Evolutionary conservation across 1,140 invertebrate species (phyloP).

Genomic region (Goniozus legneri): DNA sequence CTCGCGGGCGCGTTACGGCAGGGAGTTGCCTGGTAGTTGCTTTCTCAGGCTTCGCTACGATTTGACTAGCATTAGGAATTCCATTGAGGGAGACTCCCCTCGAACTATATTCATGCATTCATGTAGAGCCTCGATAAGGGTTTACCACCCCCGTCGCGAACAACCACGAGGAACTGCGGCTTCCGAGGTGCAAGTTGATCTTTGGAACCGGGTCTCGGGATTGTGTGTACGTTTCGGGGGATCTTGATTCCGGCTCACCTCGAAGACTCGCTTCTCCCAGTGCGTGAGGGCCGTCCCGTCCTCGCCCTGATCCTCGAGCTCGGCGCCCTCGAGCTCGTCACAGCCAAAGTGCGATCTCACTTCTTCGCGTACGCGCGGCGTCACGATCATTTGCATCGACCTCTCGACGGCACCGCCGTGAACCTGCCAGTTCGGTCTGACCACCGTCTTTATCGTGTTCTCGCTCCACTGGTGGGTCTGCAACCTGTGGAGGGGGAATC

Average conservation of each 20-base stretch:
- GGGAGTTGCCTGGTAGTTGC: too few species aligned
- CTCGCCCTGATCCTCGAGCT: slow-evolving; percentile 96
- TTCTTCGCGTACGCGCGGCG: slow-evolving; percentile 82
- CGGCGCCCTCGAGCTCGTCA: slow-evolving; percentile 86
- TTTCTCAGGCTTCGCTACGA: too few species aligned
- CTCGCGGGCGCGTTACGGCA: too few species aligned
- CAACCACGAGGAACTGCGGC: too few species aligned
- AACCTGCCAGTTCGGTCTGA: slow-evolving; percentile 80
- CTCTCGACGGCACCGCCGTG: slow-evolving; percentile 71
- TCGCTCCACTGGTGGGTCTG: slow-evolving; percentile 94
- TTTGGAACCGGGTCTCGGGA: background rate
- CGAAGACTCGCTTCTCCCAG: slow-evolving; percentile 97
- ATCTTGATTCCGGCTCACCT: slow-evolving; percentile 63
- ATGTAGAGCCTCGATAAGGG: background rate
- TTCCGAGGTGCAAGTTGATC: background rate
- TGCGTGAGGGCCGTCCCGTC: slow-evolving; percentile 96
- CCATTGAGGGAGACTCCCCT: background rate
- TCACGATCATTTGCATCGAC: slow-evolving; percentile 86
- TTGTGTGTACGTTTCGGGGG: slow-evolving; percentile 4
- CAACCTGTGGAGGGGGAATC: too few species aligned
- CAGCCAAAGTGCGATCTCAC: slow-evolving; percentile 91
- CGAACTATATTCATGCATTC: background rate
- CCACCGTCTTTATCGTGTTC: slow-evolving; percentile 77
- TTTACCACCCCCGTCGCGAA: too few species aligned
- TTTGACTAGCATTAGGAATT: background rate